These are phyloP conservation scores for Drosophila seguyi DNA, from an alignment of 1,140 invertebrate species.

Conservation along the genomic window DNA sequence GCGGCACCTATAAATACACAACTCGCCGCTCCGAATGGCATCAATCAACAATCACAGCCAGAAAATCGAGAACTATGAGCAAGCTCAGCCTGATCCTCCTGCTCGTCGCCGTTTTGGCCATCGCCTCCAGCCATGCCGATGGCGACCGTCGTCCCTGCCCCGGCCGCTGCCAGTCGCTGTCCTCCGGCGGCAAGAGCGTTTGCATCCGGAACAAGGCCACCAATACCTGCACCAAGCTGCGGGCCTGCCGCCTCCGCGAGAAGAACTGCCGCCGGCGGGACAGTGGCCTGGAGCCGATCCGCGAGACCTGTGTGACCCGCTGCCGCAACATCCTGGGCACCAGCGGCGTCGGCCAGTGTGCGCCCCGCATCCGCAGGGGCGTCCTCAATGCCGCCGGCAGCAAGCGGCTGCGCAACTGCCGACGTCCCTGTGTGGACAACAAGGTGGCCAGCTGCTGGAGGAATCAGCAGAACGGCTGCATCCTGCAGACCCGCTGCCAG, in stretches of 20 bases:
- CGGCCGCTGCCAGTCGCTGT: conserved; percentile 50
- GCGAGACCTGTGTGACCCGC: conserved; percentile 7
- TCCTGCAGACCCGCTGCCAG: conserved; percentile 42
- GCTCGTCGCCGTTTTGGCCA: conserved; percentile 26
- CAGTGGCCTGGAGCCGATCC: conserved; percentile 21
- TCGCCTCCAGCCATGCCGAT: conserved; percentile 27
- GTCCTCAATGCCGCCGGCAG: background rate
- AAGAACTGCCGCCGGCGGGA: conserved; percentile 56
- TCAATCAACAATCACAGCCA: conserved; percentile 4
- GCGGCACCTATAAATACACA: conserved; percentile 17
- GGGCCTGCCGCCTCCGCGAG: conserved; percentile 58
- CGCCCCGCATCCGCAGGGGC: background rate
- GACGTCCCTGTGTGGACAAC: conserved; percentile 21
- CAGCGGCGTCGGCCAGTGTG: conserved; percentile 51
- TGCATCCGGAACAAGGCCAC: conserved; percentile 44
- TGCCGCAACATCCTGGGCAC: conserved; percentile 44
- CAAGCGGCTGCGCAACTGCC: conserved; percentile 37
- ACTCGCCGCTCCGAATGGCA: background rate
- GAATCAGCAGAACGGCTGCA: conserved; percentile 23
- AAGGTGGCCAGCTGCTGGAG: conserved; percentile 53
- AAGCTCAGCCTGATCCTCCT: conserved; percentile 56
- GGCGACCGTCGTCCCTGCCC: conserved; percentile 22
- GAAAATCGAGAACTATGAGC: conserved; percentile 39
- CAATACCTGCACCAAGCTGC: conserved; percentile 60
- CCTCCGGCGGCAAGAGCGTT: conserved; percentile 21